Percentiles rank a stretch among this genome's conserved stretches.
Conservation (phyloP, 2,888 invertebrate genomes). For the Diaperis boleti region DNA sequence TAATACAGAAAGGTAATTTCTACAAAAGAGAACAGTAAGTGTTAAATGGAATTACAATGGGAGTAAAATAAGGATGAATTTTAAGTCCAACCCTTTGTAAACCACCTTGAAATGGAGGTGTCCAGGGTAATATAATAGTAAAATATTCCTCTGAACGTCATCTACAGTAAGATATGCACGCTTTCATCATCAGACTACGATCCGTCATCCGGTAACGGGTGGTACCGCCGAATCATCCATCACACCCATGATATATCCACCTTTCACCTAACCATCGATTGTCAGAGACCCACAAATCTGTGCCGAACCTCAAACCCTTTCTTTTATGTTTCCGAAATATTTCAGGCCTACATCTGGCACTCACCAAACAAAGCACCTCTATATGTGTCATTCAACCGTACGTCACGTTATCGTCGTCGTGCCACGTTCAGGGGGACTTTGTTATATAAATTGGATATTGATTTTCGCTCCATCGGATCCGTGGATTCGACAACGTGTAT, state of each 20-base stretch:
- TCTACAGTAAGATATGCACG: not conserved
- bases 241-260: slow-evolving; percentile 4
- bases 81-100: no score
- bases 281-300: slow-evolving; percentile 18
- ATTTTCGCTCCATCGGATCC: slow-evolving; percentile 39
- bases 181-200: not conserved
- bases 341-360: slow-evolving; percentile 32
- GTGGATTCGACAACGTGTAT: slow-evolving; percentile 31
- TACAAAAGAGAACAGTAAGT: no score
- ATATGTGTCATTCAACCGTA: slow-evolving; percentile 34
- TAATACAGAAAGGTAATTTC: no score
- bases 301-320: slow-evolving; percentile 31
- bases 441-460: slow-evolving; percentile 45
- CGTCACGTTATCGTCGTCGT: slow-evolving; percentile 37
- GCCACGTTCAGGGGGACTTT: slow-evolving; percentile 35
- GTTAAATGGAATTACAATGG: no score
- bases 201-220: slow-evolving; percentile 7
- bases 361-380: slow-evolving; percentile 34
- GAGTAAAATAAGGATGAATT: no score
- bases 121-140: no score
- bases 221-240: slow-evolving; percentile 23
- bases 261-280: slow-evolving; percentile 11
- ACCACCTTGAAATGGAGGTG: no score
- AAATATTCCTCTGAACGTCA: no score
- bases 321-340: slow-evolving; percentile 25